Evolutionary conservation across 2,888 invertebrate genomes (phyloP).

Genomic region (Nemapogon koenigi): DNA sequence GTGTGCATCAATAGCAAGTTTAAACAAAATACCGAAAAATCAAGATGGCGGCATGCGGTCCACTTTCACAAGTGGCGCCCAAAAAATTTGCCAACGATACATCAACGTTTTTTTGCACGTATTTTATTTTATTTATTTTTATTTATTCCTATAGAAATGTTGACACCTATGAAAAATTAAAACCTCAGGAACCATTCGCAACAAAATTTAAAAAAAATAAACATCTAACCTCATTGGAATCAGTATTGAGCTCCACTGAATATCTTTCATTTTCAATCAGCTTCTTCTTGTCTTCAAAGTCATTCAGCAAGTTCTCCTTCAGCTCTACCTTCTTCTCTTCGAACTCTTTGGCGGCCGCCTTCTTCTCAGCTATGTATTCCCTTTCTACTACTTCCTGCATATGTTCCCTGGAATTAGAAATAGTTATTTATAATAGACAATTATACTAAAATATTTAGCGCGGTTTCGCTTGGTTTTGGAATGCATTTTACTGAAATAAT

Average conservation of each 20-base stretch:
- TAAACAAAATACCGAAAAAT: too few species aligned
- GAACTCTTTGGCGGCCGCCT: constrained; percentile 88
- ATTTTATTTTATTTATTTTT: too few species aligned
- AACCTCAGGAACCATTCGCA: too few species aligned
- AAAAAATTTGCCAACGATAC: too few species aligned
- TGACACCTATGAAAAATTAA: too few species aligned
- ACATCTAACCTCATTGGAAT: constrained; percentile 80
- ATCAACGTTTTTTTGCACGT: too few species aligned
- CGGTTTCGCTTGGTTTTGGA: not conserved
- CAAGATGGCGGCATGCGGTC: too few species aligned
- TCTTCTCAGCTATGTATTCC: constrained; percentile 88
- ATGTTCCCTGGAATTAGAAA: constrained; percentile 67
- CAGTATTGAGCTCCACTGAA: constrained; percentile 89
- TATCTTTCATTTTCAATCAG: constrained; percentile 88
- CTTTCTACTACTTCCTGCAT: constrained; percentile 86
- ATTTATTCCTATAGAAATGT: too few species aligned
- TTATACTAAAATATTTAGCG: not conserved
- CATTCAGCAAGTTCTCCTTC: constrained; percentile 85
- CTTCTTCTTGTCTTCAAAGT: constrained; percentile 91
- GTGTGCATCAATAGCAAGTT: too few species aligned
- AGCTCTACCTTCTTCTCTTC: constrained; percentile 94
- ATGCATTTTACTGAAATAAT: not conserved
- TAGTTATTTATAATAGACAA: not conserved
- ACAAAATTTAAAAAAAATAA: too few species aligned
- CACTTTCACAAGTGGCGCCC: too few species aligned